Evolutionary conservation across 53 echinoderm and acorn worm genomes (phyloP), one percentile per base, ranked within the genome.

Genomic region (Hippasteria phrygiana): DNA sequence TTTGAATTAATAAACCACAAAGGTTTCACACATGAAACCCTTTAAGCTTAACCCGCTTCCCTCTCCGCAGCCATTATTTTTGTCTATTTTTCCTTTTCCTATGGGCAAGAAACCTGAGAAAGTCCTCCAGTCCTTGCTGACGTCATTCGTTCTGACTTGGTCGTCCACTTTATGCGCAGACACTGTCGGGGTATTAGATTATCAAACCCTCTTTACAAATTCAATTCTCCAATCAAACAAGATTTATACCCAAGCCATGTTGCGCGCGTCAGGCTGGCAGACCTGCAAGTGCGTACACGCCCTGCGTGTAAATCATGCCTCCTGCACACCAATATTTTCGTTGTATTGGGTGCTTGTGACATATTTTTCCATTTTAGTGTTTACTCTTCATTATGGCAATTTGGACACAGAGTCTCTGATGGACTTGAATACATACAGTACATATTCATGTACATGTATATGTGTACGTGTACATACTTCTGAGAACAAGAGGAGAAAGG

Each of bases 231-330:
- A 11, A 73, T 42, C 43, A 73, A 73, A 43, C 22, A 22, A 73
- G 73, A 73, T 73, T 73, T 42, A 12, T 73, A 13, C 43, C 43
- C 43, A 14, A 20, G n/a, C 73, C 73, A 22, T 43, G 73, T 73
- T 73, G 9, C 67, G 37, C 10, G 34, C 59, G 59, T 24, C 46
- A 45, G 46, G 46, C 46, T 5, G 46, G 46, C 46, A 45, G 46
- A 5, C 5, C 46, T 11, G 6, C 6, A 11, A 45, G 11, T 11
- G 11, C 46, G 46, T 45, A 45, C 46, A 5, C 46, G n/a, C n/a
- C n/a, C n/a, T n/a, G n/a, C n/a, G n/a, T n/a, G 59, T 3, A 59
- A 22, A 59, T 22, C 20, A 59, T 59, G 59, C 6, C 59, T 22
- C 59, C n/a, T 0, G 59, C 59, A 59, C 26, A 59, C 59, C 59